Conservation (phyloP, 2,797 vertebrate species). For the Morelia viridis region DNA sequence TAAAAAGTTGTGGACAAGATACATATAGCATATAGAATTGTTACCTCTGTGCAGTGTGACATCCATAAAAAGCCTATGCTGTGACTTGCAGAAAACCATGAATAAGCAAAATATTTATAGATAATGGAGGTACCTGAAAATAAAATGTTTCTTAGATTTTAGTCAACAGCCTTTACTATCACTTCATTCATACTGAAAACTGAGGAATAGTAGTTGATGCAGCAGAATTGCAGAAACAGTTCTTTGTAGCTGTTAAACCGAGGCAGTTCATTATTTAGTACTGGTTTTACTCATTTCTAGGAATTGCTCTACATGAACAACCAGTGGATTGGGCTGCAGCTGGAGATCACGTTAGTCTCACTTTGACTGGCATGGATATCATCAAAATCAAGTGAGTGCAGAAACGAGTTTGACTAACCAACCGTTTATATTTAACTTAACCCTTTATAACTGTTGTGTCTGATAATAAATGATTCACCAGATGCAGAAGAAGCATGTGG, state of each 20-base stretch:
- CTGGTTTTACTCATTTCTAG: conserved; percentile 85
- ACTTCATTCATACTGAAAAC: conserved; percentile 77
- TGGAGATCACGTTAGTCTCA: conserved; percentile 95
- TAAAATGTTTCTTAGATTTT: conserved; percentile 61
- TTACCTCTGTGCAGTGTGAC: conserved; percentile 49
- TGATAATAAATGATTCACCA: conserved; percentile 56
- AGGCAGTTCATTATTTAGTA: conserved; percentile 75
- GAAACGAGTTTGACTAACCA: conserved; percentile 65
- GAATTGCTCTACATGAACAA: conserved; percentile 92
- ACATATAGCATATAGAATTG: conserved; percentile 56
- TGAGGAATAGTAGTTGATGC: conserved; percentile 77
- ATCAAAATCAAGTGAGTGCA: conserved; percentile 97
- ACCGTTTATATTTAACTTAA: conserved; percentile 66
- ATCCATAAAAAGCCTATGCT: conserved; percentile 39
- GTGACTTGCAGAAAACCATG: conserved; percentile 57
- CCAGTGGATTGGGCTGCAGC: conserved; percentile 96
- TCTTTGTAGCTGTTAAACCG: conserved; percentile 69
- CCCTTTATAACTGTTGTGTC: conserved; percentile 44
- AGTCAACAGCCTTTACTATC: conserved; percentile 73
- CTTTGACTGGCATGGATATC: conserved; percentile 98
- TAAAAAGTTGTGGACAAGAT: conserved; percentile 59
- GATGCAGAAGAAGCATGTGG: conserved; percentile 55
- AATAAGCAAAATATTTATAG: conserved; percentile 60
- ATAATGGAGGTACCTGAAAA: conserved; percentile 46
- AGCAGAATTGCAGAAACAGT: conserved; percentile 63